phyloP scores from a whole-genome alignment of 30 jellyfish, hydroid and myxozoan genomes.

The Hydractinia echinata region DNA sequence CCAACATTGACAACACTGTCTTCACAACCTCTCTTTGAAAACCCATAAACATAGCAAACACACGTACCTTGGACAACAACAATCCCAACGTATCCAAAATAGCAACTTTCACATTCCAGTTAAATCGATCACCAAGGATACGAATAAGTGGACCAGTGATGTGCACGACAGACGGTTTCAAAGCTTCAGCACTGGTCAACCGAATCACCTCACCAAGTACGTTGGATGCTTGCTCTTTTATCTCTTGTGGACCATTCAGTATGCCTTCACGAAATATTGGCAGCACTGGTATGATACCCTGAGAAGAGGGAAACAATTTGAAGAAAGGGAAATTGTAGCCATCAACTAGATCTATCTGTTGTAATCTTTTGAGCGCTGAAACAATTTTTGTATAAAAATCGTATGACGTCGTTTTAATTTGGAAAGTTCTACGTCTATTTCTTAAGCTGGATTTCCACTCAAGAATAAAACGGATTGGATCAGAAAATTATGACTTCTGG shows the following conservation, averaged over 20 bases:
- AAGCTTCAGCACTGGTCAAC: slow-evolving; percentile 84
- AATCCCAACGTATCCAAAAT: slow-evolving; percentile 64
- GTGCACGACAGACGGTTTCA: slow-evolving; percentile 77
- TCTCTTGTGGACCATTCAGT: slow-evolving; percentile 80
- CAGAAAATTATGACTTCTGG: no score
- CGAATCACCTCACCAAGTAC: slow-evolving; percentile 78
- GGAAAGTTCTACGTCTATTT: no score
- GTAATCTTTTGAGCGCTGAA: no score
- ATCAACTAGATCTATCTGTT: no score
- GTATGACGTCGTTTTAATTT: no score
- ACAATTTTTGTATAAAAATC: no score
- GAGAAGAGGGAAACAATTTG: not conserved
- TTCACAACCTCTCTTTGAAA: no score
- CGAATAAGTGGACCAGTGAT: slow-evolving; percentile 97
- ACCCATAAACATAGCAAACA: not conserved
- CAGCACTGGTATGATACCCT: slow-evolving; percentile 85
- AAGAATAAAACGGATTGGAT: no score
- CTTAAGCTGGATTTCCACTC: no score
- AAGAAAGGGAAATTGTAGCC: not conserved
- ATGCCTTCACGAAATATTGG: slow-evolving; percentile 96
- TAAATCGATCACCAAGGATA: slow-evolving; percentile 83
- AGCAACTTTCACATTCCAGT: slow-evolving; percentile 89
- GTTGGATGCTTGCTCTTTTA: slow-evolving; percentile 81
- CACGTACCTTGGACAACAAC: slow-evolving; percentile 66
- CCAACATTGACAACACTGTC: no score